Base-by-base conservation (phyloP, 2,888 invertebrate genomes). In the Drosophila mettleri region DNA sequence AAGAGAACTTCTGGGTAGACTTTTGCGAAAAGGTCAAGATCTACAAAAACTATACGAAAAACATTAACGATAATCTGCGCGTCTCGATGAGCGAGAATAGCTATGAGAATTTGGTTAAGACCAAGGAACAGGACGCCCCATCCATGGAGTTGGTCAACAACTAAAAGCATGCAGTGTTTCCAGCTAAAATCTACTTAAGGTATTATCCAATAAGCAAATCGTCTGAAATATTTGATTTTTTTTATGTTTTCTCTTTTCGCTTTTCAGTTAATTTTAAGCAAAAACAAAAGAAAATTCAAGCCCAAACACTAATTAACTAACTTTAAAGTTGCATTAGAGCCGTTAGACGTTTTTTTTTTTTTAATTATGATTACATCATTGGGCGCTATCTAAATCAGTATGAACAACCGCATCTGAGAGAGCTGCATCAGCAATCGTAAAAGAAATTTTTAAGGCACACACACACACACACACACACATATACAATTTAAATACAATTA, bases 1-100 rank as follows among this genome's bases (percentile, higher is more conserved):
- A 94, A 0, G 92, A 94, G 33, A 93, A 95, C 0, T 97, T 97
- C 91, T 95, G 95, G 94, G 95, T 96, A 68, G 93, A 93, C 48
- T 97, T 96, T 92, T 94, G 94, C 5, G 94, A 95, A 57, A 93
- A 95, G 74, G 94, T 96, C 1, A 92, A 94, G 5, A 93, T 93
- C 59, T 96, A 96, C 91, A 95, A 95, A 89, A 93, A 94, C 60
- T 93, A 93, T 33, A 96, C 96, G 0, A 93, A 94, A 63, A 93
- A 94, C 68, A 92, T 96, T 14, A 88, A 86, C 27, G 90, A 92
- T 31, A 79, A 90, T 45, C 75, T 89, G 58, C 89, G 91, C n/a
- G 84, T 90, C 10, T 74, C 87, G 16, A 75, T 91, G 70, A 90
- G 74, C 16, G 91, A 91, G 46, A 80, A 80, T 24, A 79, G 80